These are phyloP conservation scores for Phalacrocorax carbo DNA, from an alignment of 2,113 vertebrate genomes.

Conservation along the genomic window DNA sequence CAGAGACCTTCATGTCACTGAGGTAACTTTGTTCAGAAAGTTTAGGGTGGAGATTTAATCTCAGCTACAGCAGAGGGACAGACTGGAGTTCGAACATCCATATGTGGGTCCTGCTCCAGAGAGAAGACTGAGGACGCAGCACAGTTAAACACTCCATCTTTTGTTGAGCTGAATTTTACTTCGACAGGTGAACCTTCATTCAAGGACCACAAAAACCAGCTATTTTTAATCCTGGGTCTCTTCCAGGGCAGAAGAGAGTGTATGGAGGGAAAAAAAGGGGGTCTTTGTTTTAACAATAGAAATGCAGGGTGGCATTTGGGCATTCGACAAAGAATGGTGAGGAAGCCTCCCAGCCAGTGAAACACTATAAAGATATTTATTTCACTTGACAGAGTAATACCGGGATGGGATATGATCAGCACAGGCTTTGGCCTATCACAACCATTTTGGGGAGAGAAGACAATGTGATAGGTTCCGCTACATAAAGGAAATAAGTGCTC, in stretches of 20 bases:
- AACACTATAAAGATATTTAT: neutral
- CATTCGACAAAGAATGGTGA: neutral
- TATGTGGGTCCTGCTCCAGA: neutral
- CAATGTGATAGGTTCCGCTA: neutral
- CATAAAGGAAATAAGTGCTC: neutral
- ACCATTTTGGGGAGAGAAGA: neutral
- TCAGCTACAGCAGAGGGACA: neutral
- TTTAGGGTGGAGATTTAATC: neutral
- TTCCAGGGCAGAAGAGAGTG: neutral
- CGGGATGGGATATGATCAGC: neutral
- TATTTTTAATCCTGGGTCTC: neutral
- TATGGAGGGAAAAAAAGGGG: rapidly evolving
- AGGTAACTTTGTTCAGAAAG: neutral
- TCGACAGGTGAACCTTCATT: neutral
- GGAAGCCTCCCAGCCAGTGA: neutral
- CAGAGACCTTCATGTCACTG: neutral
- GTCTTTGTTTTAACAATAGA: neutral
- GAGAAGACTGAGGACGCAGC: neutral
- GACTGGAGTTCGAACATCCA: neutral
- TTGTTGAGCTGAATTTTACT: too few species aligned
- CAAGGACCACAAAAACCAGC: neutral
- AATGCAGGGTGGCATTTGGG: neutral
- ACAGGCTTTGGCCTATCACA: neutral
- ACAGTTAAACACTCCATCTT: neutral
- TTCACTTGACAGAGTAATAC: neutral